Evolutionary conservation across 1,140 invertebrate species (phyloP).

Genomic region (Ectropis grisescens): DNA sequence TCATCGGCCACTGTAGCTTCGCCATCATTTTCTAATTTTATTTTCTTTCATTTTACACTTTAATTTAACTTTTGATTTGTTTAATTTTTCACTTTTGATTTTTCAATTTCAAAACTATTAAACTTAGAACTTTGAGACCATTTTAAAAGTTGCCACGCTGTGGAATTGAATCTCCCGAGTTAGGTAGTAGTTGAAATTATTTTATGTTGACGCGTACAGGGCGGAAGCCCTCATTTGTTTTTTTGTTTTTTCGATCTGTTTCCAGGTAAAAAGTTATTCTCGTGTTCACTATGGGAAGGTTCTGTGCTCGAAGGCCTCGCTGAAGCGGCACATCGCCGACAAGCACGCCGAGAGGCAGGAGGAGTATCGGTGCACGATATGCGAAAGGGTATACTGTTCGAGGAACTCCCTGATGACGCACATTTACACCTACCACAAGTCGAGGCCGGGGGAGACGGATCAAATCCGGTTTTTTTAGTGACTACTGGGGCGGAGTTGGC

Average conservation of each 20-base stretch:
- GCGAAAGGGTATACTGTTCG: slow-evolving; percentile 92
- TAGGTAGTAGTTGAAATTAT: slow-evolving; percentile 51
- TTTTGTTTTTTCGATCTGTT: slow-evolving; percentile 68
- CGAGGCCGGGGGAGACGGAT: slow-evolving; percentile 88
- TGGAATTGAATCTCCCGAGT: slow-evolving; percentile 18
- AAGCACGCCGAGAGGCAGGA: slow-evolving; percentile 92
- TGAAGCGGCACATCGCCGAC: slow-evolving; percentile 93
- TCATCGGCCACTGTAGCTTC: slow-evolving; percentile 63
- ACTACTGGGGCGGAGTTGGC: slow-evolving; percentile 68
- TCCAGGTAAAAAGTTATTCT: slow-evolving; percentile 89
- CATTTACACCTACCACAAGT: slow-evolving; percentile 96
- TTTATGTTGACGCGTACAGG: slow-evolving; percentile 65
- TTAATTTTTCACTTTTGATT: slow-evolving; percentile 34
- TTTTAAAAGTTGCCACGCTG: slow-evolving; percentile 18
- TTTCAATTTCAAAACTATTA: slow-evolving; percentile 37
- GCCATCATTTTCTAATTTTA: slow-evolving; percentile 62
- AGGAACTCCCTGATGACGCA: slow-evolving; percentile 94
- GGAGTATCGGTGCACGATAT: slow-evolving; percentile 92
- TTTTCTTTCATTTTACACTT: slow-evolving; percentile 18
- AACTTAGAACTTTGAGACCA: background rate
- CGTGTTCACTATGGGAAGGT: slow-evolving; percentile 91
- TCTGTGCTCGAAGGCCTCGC: slow-evolving; percentile 91
- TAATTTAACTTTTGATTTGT: slow-evolving; percentile 35
- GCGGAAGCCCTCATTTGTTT: slow-evolving; percentile 76
- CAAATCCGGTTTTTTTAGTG: slow-evolving; percentile 86